Percentiles rank a stretch among this genome's conserved stretches.
These are phyloP conservation scores for Pelusios castaneus DNA, from an alignment of 2,113 vertebrate species.

Conservation along the genomic window DNA sequence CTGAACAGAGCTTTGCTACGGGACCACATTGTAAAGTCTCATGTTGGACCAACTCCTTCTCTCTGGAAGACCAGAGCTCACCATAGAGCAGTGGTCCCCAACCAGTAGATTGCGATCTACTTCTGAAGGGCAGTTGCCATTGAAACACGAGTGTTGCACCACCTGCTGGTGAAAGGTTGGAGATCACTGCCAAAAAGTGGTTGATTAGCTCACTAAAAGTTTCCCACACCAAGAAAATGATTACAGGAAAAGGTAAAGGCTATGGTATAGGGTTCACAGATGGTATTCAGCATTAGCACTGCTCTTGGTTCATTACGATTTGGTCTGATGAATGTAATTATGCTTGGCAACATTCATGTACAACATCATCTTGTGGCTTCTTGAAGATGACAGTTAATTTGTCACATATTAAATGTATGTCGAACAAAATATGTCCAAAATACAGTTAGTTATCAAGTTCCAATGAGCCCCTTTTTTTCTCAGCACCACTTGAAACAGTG, in stretches of 20 bases:
- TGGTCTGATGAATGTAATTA: too few species aligned
- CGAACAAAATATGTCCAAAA: neutral
- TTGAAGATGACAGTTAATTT: neutral
- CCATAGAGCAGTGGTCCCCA: too few species aligned
- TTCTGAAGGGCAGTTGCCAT: too few species aligned
- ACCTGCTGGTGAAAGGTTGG: too few species aligned
- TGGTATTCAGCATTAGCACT: fast-evolving
- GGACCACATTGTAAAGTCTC: neutral
- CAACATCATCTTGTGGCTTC: neutral
- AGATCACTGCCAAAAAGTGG: too few species aligned
- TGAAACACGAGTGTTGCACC: too few species aligned
- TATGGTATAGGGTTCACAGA: fast-evolving
- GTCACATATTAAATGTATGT: neutral
- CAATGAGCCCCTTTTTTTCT: fast-evolving
- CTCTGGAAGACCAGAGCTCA: neutral
- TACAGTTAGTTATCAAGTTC: neutral
- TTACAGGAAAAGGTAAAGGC: neutral
- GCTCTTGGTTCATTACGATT: too few species aligned
- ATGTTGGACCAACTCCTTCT: neutral
- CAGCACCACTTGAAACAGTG: neutral
- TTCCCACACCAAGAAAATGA: neutral
- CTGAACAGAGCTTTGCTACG: neutral
- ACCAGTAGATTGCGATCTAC: too few species aligned
- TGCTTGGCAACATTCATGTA: neutral
- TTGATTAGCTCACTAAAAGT: neutral